Percentiles rank a stretch among this genome's conserved stretches.
phyloP scores from a whole-genome alignment of 2,888 invertebrate species.

The Microctonus aethiopoides region DNA sequence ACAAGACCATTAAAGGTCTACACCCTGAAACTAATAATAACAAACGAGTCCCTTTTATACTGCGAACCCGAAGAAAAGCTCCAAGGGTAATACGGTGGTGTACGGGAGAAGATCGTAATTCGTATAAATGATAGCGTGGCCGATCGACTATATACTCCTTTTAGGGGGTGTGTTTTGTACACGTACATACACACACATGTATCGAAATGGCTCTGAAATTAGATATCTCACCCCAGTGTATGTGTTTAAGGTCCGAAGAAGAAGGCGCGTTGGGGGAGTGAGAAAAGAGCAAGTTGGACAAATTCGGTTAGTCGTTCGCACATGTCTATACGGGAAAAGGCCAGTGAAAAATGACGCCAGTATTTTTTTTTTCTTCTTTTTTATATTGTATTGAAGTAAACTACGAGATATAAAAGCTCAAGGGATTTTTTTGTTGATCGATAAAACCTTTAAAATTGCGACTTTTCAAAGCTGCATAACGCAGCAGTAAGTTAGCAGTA shows the following conservation, averaged over 20 bases:
- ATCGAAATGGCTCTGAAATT: conserved; percentile 65
- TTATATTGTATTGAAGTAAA: background rate
- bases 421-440: conserved; percentile 21
- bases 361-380: too few species aligned
- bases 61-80: conserved; percentile 35
- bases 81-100: conserved; percentile 30
- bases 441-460: too few species aligned
- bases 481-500: too few species aligned
- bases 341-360: conserved; percentile 35
- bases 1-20: conserved; percentile 44
- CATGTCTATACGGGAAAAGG: conserved; percentile 6
- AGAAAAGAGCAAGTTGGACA: conserved; percentile 53
- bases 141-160: conserved; percentile 49
- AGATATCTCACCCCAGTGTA: conserved; percentile 58
- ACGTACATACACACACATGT: conserved; percentile 28
- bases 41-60: conserved; percentile 45
- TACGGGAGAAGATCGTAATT: conserved; percentile 59
- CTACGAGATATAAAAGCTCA: conserved; percentile 5
- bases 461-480: too few species aligned
- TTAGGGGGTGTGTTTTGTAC: conserved; percentile 21
- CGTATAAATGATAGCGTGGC: conserved; percentile 66
- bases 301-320: conserved; percentile 62
- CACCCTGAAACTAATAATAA: conserved; percentile 48
- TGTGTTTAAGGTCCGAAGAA: conserved; percentile 27
- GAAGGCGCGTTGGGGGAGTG: conserved; percentile 39